Evolutionary conservation across 2,113 vertebrate genomes (phyloP).

Genomic region (Odobenus rosmarus): DNA sequence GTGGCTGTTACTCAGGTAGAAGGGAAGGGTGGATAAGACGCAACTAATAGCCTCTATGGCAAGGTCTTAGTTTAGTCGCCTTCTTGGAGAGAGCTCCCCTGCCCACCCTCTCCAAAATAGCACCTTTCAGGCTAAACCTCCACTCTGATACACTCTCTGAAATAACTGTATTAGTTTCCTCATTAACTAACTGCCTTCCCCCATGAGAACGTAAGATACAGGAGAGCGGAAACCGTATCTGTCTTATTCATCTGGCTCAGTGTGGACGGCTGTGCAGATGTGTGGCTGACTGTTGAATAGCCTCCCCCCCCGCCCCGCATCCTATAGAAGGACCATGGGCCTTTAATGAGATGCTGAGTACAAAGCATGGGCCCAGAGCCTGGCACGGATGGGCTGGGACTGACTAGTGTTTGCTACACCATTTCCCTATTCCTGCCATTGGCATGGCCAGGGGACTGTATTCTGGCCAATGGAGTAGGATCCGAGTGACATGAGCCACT

Average conservation of each 20-base stretch:
- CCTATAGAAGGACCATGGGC: not conserved
- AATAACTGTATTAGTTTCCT: not conserved
- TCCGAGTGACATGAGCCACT: not conserved
- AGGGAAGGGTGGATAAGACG: not conserved
- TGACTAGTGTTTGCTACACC: not conserved
- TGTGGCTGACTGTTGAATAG: not conserved
- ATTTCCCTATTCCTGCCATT: not conserved
- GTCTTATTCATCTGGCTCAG: not conserved
- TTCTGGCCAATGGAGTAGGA: not conserved
- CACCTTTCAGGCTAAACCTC: not conserved
- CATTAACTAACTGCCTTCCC: not conserved
- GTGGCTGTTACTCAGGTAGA: no score
- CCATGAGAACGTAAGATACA: not conserved
- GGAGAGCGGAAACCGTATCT: not conserved
- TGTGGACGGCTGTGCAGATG: not conserved
- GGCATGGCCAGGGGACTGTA: no score
- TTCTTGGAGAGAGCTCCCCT: not conserved
- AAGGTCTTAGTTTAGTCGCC: not conserved
- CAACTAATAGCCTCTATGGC: not conserved
- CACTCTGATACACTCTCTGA: not conserved
- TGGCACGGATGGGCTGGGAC: not conserved
- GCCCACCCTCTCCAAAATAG: not conserved
- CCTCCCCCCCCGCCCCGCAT: rapidly evolving
- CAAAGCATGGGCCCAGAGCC: not conserved
- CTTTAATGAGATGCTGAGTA: not conserved